A percentile compares a stretch with the other conserved stretches of the same genome.
Evolutionary conservation across 2,888 invertebrate species (phyloP).

Genomic region (Leptinotarsa juncta): DNA sequence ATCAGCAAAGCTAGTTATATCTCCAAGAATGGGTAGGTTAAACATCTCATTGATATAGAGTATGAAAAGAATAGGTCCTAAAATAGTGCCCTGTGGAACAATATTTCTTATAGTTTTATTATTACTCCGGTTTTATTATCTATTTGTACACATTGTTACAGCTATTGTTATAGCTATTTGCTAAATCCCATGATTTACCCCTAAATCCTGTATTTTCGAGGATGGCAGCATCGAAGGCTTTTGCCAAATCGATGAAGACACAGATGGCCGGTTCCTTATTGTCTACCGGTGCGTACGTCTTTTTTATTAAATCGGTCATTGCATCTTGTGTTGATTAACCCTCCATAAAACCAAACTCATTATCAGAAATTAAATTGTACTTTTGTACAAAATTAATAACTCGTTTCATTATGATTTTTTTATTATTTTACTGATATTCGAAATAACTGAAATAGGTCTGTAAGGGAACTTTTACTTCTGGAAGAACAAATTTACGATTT

Average conservation of each 20-base stretch:
- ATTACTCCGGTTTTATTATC: neutral
- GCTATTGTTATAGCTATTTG: no score
- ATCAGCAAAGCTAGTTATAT: neutral
- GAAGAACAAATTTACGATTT: constrained; percentile 14
- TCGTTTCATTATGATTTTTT: constrained; percentile 9
- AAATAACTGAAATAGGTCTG: neutral
- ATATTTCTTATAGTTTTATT: neutral
- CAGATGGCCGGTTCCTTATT: no score
- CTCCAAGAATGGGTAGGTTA: neutral
- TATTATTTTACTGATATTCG: constrained; percentile 13
- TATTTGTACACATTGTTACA: neutral
- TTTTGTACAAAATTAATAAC: neutral
- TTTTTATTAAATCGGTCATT: no score
- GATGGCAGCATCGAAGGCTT: constrained; percentile 7
- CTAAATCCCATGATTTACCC: no score
- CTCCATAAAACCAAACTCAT: no score
- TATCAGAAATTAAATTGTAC: no score
- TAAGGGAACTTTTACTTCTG: neutral
- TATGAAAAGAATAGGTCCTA: neutral
- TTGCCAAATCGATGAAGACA: no score
- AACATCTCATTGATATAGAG: no score
- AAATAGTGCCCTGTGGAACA: neutral
- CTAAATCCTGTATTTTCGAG: no score
- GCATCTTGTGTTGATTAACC: no score
- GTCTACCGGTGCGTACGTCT: no score